Evolutionary conservation across 2,888 invertebrate genomes (phyloP), one percentile per base, ranked within the genome.

Genomic region (Piscicola geometra): DNA sequence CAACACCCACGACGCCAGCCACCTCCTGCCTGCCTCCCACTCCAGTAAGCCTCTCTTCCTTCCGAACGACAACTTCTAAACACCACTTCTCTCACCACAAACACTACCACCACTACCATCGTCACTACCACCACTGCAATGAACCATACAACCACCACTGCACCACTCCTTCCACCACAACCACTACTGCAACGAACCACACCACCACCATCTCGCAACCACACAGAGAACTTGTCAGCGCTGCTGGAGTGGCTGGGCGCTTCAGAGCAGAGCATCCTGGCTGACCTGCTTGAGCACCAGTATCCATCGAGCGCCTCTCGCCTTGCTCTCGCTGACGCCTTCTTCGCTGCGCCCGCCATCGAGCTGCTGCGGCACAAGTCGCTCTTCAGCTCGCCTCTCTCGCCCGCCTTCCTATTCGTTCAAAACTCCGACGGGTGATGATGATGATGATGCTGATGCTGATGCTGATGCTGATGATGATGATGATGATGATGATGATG

Each of bases 401-500:
- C 25, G 9, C n/a, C 60, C n/a, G 5, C 60, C n/a, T 56, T 56
- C n/a, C 25, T 56, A 5, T 67, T 28, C 32, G 32, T 33, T n/a
- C 3, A 50, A 71, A 35, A 28, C 28, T 50, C 25, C 1, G 2
- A n/a, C 25, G 36, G 71, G 47, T 71, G 52, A 71, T 2, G 35
- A 69, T 30, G 70, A 36, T 41, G 33, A 36, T 36, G 70, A 36
- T 1, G 36, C 25, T 70, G 71, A 71, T 71, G 71, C 35, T 71
- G 71, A 71, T 71, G 71, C 35, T 71, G 71, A 1, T 71, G 71
- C 12, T 71, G 56, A 71, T 3, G 47, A 71, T 25, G 47, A 71
- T 71, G 47, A 71, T 41, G 47, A 71, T 35, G 71, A 71, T 71
- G 71, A 71, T 71, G 71, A 71, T 71, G 71, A 71, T 71, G 71